A percentile compares a stretch with the other conserved stretches of the same genome.
These are phyloP conservation scores for Turritopsis dohrnii DNA, from an alignment of 30 jellyfish, hydroid and myxozoan species.

Conservation along the genomic window DNA sequence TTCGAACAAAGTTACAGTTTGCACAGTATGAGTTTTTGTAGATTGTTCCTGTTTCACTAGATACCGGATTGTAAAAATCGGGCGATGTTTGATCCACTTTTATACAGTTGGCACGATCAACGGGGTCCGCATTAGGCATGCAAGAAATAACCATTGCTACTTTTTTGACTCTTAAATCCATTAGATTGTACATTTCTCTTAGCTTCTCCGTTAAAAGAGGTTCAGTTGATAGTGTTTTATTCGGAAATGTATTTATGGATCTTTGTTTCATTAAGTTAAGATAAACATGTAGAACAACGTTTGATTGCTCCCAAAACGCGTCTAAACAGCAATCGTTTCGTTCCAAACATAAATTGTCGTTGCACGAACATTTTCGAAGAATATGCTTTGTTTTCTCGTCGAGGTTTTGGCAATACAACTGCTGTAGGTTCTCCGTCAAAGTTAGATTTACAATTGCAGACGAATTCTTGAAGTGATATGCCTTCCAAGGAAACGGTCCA, in stretches of 20 bases:
- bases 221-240: not conserved
- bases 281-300: not conserved
- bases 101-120: not conserved
- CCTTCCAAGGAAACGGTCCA: not conserved
- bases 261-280: not conserved
- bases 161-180: not conserved
- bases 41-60: not conserved
- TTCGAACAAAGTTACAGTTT: not conserved
- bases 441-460: not conserved
- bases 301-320: not conserved
- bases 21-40: not conserved
- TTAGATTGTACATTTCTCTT: not conserved
- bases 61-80: not conserved
- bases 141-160: not conserved
- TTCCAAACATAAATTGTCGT: not conserved
- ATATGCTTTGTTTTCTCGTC: not conserved
- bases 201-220: not conserved
- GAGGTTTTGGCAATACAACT: not conserved
- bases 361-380: not conserved
- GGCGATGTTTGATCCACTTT: not conserved
- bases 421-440: not conserved
- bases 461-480: not conserved
- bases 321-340: not conserved
- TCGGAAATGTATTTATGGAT: not conserved
- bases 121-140: not conserved